These are phyloP conservation scores for Anguilla pacifica DNA, from an alignment of 2,797 vertebrate genomes.

Conservation along the genomic window DNA sequence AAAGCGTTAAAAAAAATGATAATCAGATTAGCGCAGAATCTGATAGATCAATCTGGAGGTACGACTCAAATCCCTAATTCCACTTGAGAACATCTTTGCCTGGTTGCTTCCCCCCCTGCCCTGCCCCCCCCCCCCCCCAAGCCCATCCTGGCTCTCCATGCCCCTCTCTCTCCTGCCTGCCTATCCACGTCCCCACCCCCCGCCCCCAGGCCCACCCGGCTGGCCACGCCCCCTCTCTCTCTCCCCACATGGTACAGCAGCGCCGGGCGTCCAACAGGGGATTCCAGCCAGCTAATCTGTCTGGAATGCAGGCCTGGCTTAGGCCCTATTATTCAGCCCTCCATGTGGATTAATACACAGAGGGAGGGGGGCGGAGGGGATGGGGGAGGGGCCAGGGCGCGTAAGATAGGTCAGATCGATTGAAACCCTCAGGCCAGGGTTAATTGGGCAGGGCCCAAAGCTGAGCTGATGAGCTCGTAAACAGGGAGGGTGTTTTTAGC, in stretches of 20 bases:
- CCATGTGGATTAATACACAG: conserved; percentile 27
- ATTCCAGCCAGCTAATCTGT: conserved; percentile 69
- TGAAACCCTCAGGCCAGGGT: not conserved
- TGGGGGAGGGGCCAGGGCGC: conserved; percentile 31
- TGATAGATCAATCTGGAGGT: conserved; percentile 43
- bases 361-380: conserved; percentile 1
- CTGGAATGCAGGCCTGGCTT: conserved; percentile 68
- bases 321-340: conserved; percentile 47
- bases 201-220: conserved; percentile 26
- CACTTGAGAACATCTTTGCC: conserved; percentile 48
- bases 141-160: conserved; percentile 27
- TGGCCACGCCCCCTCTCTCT: not conserved
- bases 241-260: conserved; percentile 38
- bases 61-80: conserved; percentile 58
- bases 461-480: not conserved
- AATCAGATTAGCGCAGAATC: conserved; percentile 55
- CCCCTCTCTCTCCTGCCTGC: not conserved
- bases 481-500: not conserved
- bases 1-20: conserved; percentile 21
- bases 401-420: conserved; percentile 15
- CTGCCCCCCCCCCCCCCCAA: conserved; percentile 17
- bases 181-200: not conserved
- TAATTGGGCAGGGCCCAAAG: not conserved
- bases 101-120: not conserved
- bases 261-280: conserved; percentile 49